Base-by-base conservation (phyloP, 1,140 invertebrate genomes). In the Ditylenchus dipsaci region DNA sequence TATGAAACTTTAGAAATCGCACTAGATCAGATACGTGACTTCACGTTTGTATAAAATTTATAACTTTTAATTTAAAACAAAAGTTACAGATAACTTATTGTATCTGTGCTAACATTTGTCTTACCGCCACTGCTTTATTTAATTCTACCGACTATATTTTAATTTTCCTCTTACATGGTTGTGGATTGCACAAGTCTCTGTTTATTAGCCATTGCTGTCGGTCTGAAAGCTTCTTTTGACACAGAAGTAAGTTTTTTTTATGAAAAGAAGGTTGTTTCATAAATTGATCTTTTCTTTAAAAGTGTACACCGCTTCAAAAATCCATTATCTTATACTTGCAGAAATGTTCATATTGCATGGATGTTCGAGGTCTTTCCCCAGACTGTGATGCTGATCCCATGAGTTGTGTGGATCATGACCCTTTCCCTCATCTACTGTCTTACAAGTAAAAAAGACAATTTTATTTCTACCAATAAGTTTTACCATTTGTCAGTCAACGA, bases 281-380 rank as follows among this genome's bases (percentile, higher is more conserved):
- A n/a, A n/a, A n/a, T n/a, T n/a, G n/a, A n/a, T n/a, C n/a, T n/a
- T n/a, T n/a, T n/a, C n/a, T n/a, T n/a, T n/a, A n/a, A n/a, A n/a
- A n/a, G 33, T 5, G 33, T 38, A 38, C 33, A 38, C 3, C 33
- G 3, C 33, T 38, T 5, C 33, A 38, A 38, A 38, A 38, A 5
- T 5, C 33, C 3, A 11, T 38, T 5, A 38, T 38, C 33, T 38
- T 38, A 5, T 21, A 53, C 15, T 61, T 61, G 17, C 59, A 61
- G 59, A 61, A 61, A 61, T 61, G 59, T 30, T 61, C 59, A 33
- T 61, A 61, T 61, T 61, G 59, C n/a, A 43, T 61, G 59, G 59
- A 61, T 30, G 59, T 61, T 3, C 59, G 59, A 30, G 59, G 29
- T 30, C 38, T 61, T 19, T 21, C 27, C 19, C 19, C 59, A n/a